Base-by-base conservation (phyloP, 2,797 vertebrate species). In the Siniperca obscura region DNA sequence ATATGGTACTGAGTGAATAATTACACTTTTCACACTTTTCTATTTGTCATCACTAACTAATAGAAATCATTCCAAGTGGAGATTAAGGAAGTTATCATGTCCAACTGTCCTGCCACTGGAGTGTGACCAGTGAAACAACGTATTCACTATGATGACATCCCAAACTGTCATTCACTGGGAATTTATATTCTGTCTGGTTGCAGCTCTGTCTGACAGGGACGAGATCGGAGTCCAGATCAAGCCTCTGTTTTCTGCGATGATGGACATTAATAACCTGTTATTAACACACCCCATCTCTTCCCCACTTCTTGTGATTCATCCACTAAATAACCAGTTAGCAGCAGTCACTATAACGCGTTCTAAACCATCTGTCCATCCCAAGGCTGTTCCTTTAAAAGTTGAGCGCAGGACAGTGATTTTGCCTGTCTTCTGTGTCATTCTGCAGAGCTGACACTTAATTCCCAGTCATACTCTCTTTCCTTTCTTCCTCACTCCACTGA, bases 191-290 rank as follows among this genome's bases (percentile, higher is more conserved):
- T 57, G 74, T 74, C 61, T 36, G 68, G 34, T 30, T 73, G 61
- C 27, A 46, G 72, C 71, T 85, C 27, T 84, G 87, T 85, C 65
- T 85, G 88, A 89, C 86, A 73, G 73, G 16, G 38, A 60, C 3
- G 19, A 61, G 82, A 86, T 80, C 84, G 83, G 73, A 85, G 86
- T 81, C 79, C 79, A 83, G 72, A 88, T 86, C 68, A 69, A 86
- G 57, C 75, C 75, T 79, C 74, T 80, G 70, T 81, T 90, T 86
- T 76, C 74, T 36, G 55, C 21, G 0, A 21, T 89, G 85, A 90
- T 40, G 61, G 84, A 84, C 86, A 70, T 78, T 83, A 84, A 90
- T 86, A 86, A 75, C 53, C 64, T 68, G 88, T 72, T 89, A 88
- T 91, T 85, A 87, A 77, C 68, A 65, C 34, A 46, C 64, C 5